Evolutionary conservation across 2,113 vertebrate genomes (phyloP), one percentile per base, ranked within the genome.

Genomic region (Gambusia affinis): DNA sequence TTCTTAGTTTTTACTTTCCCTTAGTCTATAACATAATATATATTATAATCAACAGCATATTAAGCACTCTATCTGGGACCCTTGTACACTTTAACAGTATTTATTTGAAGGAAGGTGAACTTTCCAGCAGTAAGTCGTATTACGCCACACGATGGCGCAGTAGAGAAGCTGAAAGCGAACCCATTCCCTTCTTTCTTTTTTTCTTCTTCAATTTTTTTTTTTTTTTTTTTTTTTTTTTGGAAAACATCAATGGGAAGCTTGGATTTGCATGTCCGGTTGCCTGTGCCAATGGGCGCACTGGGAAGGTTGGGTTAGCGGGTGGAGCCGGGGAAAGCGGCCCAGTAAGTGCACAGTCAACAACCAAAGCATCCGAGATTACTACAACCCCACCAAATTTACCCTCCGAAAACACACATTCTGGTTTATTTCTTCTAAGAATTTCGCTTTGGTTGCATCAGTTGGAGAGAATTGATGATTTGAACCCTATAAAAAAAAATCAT

Each of bases 161-260:
- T 76, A 30, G 79, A 88, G 86, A 28, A 44, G 14, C 70, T 64
- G 39, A 75, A 72, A 33, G 47, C 0, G 19, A 78, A 4, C 60
- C 63, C 33, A 61, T n/a, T n/a, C 35, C 19, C 27, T 29, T 73
- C 33, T 63, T 67, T 75, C 24, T 42, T 42, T 14, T 42, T 14
- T 42, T 42, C 12, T 37, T 42, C 12, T 22, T 35, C 8, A 1
- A 1, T 30, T 27, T 27, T 19, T 19, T n/a, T 22, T 22, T 33
- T 14, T 33, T 29, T 62, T 81, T 68, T 75, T 73, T 78, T 77
- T 70, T 76, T 42, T 74, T 70, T 75, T 42, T 85, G 83, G 81
- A 91, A 89, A 92, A 89, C 92, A 93, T 94, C 92, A 93, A 93
- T 93, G 92, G 93, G 84, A 79, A 90, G 83, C 87, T 79, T 70